Percentiles rank a stretch among this genome's conserved stretches.
phyloP scores from a whole-genome alignment of 2,113 vertebrate species.

The Cinclus cinclus region DNA sequence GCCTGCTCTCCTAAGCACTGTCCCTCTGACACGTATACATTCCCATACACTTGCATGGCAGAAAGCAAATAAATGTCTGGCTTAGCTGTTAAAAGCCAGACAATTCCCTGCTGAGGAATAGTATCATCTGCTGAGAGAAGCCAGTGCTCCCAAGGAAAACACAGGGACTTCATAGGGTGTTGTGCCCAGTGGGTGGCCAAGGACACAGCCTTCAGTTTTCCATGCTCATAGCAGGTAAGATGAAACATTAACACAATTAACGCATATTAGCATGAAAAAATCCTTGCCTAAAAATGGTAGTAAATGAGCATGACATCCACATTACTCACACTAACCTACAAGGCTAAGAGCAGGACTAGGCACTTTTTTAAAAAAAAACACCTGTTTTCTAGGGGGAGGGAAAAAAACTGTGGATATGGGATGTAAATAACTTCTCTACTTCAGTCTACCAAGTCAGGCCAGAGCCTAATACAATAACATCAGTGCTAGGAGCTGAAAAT shows the following conservation, averaged over 20 bases:
- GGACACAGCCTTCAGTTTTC: not conserved
- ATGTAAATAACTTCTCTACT: not conserved
- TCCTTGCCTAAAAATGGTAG: not conserved
- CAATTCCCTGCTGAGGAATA: not conserved
- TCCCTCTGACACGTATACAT: not conserved
- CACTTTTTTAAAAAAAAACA: not conserved
- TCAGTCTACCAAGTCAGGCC: not conserved
- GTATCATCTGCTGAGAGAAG: not conserved
- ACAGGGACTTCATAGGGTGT: rapidly evolving
- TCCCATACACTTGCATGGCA: not conserved
- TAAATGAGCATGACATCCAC: not conserved
- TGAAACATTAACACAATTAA: slow-evolving; percentile 15
- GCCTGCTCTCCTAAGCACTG: not conserved
- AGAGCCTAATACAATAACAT: not conserved
- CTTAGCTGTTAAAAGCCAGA: slow-evolving; percentile 9
- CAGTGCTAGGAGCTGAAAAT: not conserved
- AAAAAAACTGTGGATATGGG: not conserved
- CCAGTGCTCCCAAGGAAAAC: not conserved
- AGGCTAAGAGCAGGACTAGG: slow-evolving; percentile 32
- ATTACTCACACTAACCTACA: slow-evolving; percentile 3
- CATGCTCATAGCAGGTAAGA: not conserved
- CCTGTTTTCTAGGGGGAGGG: not conserved
- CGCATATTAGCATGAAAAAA: not conserved
- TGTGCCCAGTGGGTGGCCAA: not conserved
- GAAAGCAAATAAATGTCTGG: not conserved